phyloP scores from a whole-genome alignment of 1,140 invertebrate species.

The Drosophila chauvacae region DNA sequence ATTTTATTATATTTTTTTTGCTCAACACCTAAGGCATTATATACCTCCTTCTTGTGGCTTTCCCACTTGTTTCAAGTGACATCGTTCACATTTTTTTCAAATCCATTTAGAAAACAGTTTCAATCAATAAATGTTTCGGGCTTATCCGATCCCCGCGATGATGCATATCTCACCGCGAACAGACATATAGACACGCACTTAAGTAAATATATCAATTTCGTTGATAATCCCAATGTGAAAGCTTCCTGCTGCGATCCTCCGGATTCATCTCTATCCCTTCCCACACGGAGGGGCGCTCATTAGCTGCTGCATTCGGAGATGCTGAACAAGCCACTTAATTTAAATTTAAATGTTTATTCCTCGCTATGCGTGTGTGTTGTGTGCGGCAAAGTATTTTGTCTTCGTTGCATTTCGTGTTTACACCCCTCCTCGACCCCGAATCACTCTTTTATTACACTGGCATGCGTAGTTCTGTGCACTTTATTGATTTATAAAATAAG shows the following conservation, averaged over 20 bases:
- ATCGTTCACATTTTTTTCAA: neutral
- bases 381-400: constrained; percentile 76
- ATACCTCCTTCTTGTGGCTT: neutral
- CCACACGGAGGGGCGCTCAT: constrained; percentile 57
- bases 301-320: constrained; percentile 76
- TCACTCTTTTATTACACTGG: constrained; percentile 27
- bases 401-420: constrained; percentile 29
- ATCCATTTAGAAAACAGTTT: constrained; percentile 14
- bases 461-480: neutral
- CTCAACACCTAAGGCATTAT: neutral
- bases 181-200: constrained; percentile 21
- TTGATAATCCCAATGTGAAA: constrained; percentile 48
- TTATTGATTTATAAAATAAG: neutral
- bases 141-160: constrained; percentile 20
- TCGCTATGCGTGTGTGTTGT: constrained; percentile 68
- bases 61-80: neutral
- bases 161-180: constrained; percentile 16
- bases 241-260: constrained; percentile 57
- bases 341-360: constrained; percentile 82
- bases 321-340: constrained; percentile 81
- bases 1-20: neutral
- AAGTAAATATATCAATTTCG: constrained; percentile 65
- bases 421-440: neutral
- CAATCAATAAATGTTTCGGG: constrained; percentile 21
- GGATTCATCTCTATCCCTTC: neutral